phyloP scores from a whole-genome alignment of 2,797 vertebrate species.

The Ceyx erithaca region DNA sequence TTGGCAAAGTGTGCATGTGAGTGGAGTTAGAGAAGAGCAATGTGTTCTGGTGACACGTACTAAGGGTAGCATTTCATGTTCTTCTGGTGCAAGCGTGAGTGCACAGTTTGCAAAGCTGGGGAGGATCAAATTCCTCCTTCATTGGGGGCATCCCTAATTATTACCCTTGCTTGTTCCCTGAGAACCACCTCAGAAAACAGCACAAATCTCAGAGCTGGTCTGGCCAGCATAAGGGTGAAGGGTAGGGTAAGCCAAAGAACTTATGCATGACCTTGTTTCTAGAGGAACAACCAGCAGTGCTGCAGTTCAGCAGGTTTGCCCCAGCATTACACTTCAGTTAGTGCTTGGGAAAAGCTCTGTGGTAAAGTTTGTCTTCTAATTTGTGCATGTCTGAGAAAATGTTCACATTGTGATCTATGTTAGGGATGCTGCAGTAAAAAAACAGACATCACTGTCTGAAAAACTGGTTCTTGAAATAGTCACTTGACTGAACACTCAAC shows the following conservation, averaged over 20 bases:
- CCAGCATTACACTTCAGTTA: fast-evolving
- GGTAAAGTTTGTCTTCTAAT: neutral
- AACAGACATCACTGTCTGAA: neutral
- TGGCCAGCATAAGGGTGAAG: neutral
- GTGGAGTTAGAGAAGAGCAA: neutral
- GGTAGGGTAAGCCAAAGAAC: neutral
- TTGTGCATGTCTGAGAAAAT: neutral
- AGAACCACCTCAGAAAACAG: neutral
- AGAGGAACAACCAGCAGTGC: neutral
- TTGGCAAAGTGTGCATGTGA: neutral
- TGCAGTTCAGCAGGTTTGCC: fast-evolving
- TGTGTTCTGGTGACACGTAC: fast-evolving
- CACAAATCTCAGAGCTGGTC: neutral
- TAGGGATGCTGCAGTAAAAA: neutral
- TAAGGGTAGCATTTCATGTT: neutral
- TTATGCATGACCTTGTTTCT: neutral
- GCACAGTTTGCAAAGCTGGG: neutral
- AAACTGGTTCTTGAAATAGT: neutral
- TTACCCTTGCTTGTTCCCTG: neutral
- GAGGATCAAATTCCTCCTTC: neutral
- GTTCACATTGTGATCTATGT: neutral
- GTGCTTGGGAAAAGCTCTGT: neutral
- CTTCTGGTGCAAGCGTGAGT: neutral
- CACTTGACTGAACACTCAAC: neutral
- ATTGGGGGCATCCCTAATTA: neutral